Base-by-base conservation (phyloP, 2,797 vertebrate genomes). In the Mastacembelus armatus region DNA sequence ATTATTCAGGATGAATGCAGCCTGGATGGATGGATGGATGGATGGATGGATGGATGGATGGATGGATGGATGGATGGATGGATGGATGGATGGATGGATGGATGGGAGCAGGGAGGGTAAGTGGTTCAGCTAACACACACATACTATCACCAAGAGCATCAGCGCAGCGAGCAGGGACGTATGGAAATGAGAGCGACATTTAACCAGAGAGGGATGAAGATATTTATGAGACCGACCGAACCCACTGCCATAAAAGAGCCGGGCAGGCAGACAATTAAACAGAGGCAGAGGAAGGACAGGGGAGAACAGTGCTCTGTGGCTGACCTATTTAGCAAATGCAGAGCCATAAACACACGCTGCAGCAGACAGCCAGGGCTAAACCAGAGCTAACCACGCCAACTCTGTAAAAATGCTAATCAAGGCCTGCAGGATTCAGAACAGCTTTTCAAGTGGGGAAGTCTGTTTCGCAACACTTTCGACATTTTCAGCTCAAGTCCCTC, bases 251-350 rank as follows among this genome's bases (percentile, higher is more conserved):
- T 84, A 62, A 84, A 85, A 69, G 38, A 81, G 55, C 81, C 22
- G 48, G 19, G 80, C 63, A 60, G 66, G 58, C 78, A 86, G 82
- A 81, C 78, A 78, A 71, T 81, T 72, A 82, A 61, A 84, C 52
- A 71, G 60, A 78, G 71, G 71, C 59, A 40, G 51, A 54, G 70
- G 51, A 71, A 55, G 43, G 21, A 55, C 66, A 63, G 50, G 29
- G 65, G 50, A 45, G 65, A 65, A 55, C 68, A 44, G 19, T 64
- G 67, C 72, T 80, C 63, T 78, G 76, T 40, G 48, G 80, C 78
- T 89, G 87, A 88, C 90, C 89, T 78, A 90, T 84, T 88, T 91
- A 85, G 84, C 83, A 85, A 84, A 86, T 47, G 60, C 77, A 73
- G 77, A 78, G 70, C 70, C 58, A 39, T 66, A 77, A 69, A 62